Evolutionary conservation across 2,113 vertebrate species (phyloP).

Genomic region (Scortum barcoo): DNA sequence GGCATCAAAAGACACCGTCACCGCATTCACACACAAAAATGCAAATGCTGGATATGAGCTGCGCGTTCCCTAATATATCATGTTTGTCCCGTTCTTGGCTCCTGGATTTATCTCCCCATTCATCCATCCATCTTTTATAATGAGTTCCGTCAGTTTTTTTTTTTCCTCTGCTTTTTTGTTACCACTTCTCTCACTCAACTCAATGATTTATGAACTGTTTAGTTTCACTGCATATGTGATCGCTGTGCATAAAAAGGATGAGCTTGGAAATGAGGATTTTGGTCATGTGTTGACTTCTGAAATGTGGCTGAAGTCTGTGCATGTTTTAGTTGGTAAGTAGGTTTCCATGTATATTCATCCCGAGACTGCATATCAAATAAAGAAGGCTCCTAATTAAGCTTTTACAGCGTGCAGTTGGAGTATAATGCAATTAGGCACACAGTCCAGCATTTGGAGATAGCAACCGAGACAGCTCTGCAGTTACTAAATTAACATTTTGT

Average conservation of each 20-base stretch:
- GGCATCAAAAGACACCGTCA: slow-evolving; percentile 23
- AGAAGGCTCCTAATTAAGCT: slow-evolving; percentile 16
- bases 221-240: slow-evolving; percentile 57
- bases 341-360: slow-evolving; percentile 30
- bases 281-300: slow-evolving; percentile 11
- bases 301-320: slow-evolving; percentile 2
- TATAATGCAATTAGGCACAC: slow-evolving; percentile 60
- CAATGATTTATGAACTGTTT: slow-evolving; percentile 80
- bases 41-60: slow-evolving; percentile 32
- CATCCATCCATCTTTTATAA: slow-evolving; percentile 82
- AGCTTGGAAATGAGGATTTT: slow-evolving; percentile 28
- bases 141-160: slow-evolving; percentile 50
- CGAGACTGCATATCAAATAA: background rate
- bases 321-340: slow-evolving; percentile 24
- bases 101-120: slow-evolving; percentile 67
- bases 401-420: slow-evolving; percentile 32
- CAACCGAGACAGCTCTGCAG: slow-evolving; percentile 45
- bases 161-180: slow-evolving; percentile 20
- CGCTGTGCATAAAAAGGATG: slow-evolving; percentile 52
- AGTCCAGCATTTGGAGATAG: slow-evolving; percentile 17
- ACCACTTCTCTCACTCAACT: slow-evolving; percentile 64
- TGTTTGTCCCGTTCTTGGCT: slow-evolving; percentile 50
- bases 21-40: slow-evolving; percentile 11
- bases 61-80: slow-evolving; percentile 39
- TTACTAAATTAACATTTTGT: slow-evolving; percentile 57